These are phyloP conservation scores for Tenrec ecaudatus DNA, from an alignment of 2,113 vertebrate species.

Conservation along the genomic window DNA sequence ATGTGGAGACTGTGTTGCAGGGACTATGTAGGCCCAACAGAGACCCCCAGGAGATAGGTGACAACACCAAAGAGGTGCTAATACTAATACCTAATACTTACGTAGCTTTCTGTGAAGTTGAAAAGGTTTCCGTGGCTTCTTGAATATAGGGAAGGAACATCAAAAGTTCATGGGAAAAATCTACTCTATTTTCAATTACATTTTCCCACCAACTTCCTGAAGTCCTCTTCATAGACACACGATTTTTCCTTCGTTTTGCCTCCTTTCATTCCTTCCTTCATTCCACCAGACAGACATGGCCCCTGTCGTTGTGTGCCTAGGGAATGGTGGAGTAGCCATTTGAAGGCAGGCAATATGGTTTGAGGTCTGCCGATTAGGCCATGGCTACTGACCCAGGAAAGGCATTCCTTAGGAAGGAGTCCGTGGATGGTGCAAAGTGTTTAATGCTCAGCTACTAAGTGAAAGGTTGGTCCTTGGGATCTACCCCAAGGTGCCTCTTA, in stretches of 20 bases:
- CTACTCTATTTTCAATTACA: too few species aligned
- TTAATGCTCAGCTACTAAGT: background rate
- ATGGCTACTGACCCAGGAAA: background rate
- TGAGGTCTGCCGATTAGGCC: background rate
- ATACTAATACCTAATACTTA: background rate
- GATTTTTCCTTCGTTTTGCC: conserved; percentile 22
- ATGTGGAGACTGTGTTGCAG: conserved; percentile 5
- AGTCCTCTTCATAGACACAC: background rate
- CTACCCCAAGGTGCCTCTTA: background rate
- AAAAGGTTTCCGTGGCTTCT: background rate
- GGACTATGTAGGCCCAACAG: background rate
- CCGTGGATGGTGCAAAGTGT: background rate
- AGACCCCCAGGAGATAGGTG: background rate
- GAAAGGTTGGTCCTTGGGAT: background rate
- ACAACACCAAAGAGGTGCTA: background rate
- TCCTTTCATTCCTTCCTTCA: conserved; percentile 33
- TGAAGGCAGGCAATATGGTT: background rate
- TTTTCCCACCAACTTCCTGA: too few species aligned
- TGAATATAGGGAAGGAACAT: background rate
- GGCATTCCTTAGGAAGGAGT: background rate
- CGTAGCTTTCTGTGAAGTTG: conserved; percentile 17
- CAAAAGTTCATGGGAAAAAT: too few species aligned
- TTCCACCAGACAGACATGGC: conserved; percentile 7
- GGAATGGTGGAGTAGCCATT: background rate
- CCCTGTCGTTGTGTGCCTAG: background rate